A percentile compares a stretch with the other conserved stretches of the same genome.
These are phyloP conservation scores for Vicugna pacos DNA, from an alignment of 2,113 vertebrate genomes.

Conservation along the genomic window DNA sequence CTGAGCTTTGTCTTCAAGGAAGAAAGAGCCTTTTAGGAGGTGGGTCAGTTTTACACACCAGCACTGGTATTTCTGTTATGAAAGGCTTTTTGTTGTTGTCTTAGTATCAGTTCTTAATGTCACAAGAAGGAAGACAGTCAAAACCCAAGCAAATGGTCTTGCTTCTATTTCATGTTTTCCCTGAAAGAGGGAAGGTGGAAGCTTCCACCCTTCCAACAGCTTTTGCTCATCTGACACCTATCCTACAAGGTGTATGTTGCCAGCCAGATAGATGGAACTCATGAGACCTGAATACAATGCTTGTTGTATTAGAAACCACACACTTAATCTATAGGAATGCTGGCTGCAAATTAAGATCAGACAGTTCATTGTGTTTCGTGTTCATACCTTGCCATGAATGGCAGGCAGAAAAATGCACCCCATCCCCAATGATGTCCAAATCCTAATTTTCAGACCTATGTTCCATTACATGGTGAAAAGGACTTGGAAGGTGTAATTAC, in stretches of 20 bases:
- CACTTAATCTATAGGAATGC: background rate
- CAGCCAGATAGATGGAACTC: background rate
- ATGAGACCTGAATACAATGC: background rate
- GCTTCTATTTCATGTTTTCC: background rate
- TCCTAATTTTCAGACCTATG: background rate
- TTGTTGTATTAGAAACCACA: background rate
- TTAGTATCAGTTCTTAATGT: conserved; percentile 25
- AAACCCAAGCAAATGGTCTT: background rate
- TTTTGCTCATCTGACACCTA: background rate
- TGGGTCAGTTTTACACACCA: background rate
- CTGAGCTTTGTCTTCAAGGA: background rate
- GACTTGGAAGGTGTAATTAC: background rate
- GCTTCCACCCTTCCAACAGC: background rate
- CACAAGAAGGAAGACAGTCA: background rate
- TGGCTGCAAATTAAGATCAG: background rate
- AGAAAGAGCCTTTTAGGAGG: background rate
- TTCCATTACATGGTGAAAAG: background rate
- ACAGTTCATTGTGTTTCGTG: background rate
- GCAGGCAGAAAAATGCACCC: background rate
- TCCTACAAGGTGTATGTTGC: background rate
- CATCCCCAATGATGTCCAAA: background rate
- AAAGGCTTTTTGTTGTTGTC: background rate
- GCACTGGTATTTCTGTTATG: background rate
- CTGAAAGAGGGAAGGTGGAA: background rate
- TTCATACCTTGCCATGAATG: background rate